Evolutionary conservation across 1,140 invertebrate species (phyloP), one percentile per base, ranked within the genome.

Genomic region (Eumaeus atala): DNA sequence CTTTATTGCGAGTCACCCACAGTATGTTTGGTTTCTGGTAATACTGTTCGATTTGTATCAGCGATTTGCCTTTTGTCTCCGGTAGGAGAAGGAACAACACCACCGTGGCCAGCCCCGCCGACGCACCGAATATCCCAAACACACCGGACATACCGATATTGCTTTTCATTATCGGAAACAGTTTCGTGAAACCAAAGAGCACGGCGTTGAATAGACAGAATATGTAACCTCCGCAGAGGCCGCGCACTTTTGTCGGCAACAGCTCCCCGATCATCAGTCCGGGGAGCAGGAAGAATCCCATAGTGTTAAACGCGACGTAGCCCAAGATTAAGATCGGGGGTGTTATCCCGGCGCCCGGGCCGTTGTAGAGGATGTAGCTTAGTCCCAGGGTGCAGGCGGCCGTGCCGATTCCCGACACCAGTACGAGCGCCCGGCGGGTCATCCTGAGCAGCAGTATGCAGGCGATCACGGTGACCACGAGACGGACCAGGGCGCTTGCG

Each of bases 11-110:
- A 3, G 80, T 87, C n/a, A 90, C 75, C 91, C 91, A 93, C 12
- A 92, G 62, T 62, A 92, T 81, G 62, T 92, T 92, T 11, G 89
- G 75, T 58, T 91, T 90, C 64, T 91, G 87, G 70, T 93, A 94
- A 72, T 94, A 93, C 75, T 93, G 91, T 80, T 94, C 92, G 56
- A 96, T 95, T 87, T 96, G 92, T 56, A 93, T 90, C 52, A 96
- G 82, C 1, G 89, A 92, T 59, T 91, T 91, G 11, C 93, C 92
- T 74, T 94, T 96, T 0, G 95, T 96, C 88, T 97, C 95, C 14
- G 95, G 95, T 33, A 96, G 83, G 49, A 93, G 86, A 0, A 95
- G 80, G 61, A 90, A 94, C 54, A 94, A 83, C 36, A 95, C 91
- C 0, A 94, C 47, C 8, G 92, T 90, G 5, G 92, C 89, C 4